Evolutionary conservation across 2,113 vertebrate species (phyloP), one percentile per base, ranked within the genome.

Genomic region (Heloderma charlesbogerti): DNA sequence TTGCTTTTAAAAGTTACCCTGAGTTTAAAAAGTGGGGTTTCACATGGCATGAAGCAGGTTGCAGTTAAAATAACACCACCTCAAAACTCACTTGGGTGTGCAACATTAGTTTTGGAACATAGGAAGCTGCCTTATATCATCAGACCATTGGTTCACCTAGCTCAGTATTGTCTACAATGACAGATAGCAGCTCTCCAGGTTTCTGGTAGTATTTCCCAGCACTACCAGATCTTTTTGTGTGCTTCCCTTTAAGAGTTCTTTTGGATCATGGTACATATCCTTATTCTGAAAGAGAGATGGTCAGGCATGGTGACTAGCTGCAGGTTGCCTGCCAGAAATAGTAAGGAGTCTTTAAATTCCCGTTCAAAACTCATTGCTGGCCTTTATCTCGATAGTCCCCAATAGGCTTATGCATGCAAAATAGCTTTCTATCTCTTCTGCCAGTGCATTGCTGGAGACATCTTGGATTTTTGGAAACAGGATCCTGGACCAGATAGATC

Each of bases 311-410:
- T 43, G 66, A 29, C 22, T 89, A n/a, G 25, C 45, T 63, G 4
- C 7, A 40, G 40, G 12, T 86, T 75, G 22, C 22, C 34, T 57
- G 71, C 34, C 5, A 34, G 4, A 0, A 34, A 0, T 0, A 31
- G 1, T 0, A 0, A 1, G 1, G 27, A 51, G 13, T 72, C 51
- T 82, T 51, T 48, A 18, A 1, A 15, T 29, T 66, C 29, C 67
- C 3, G 0, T 40, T 87, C 51, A 7, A 8, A 57, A 43, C 69
- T 54, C 6, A 12, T 29, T 63, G 69, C 18, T 74, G 5, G 40
- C 8, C 22, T 12, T 57, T 40, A 25, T 63, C n/a, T 18, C 3
- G 48, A 84, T 22, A 27, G 9, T 34, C 31, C 54, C 18, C 45
- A 37, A 2, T 6, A 40, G 37, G n/a, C 15, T 37, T 74, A n/a